A percentile compares a stretch with the other conserved stretches of the same genome.
Evolutionary conservation across 2,888 invertebrate genomes (phyloP).

Genomic region (Pandemis heparana): DNA sequence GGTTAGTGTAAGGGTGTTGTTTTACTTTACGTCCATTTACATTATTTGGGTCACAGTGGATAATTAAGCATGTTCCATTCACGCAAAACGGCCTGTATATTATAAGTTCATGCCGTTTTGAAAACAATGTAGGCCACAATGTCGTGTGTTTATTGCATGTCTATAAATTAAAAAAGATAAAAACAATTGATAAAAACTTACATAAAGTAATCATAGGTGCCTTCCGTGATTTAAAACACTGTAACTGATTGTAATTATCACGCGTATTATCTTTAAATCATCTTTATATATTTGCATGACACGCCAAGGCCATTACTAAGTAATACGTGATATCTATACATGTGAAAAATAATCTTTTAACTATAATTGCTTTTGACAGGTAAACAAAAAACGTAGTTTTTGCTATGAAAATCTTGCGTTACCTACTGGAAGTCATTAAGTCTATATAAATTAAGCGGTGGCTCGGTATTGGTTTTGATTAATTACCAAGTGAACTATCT

Average conservation of each 20-base stretch:
- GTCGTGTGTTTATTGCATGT: constrained; percentile 31
- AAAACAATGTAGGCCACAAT: constrained; percentile 27
- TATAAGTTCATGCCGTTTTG: constrained; percentile 47
- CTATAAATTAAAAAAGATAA: constrained; percentile 3
- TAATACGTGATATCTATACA: not conserved
- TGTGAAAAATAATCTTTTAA: not conserved
- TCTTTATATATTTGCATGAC: constrained; percentile 21
- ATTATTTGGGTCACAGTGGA: constrained; percentile 68
- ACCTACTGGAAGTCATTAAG: constrained; percentile 15
- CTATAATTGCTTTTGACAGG: constrained; percentile 30
- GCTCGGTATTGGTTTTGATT: constrained; percentile 25
- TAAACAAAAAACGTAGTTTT: not conserved
- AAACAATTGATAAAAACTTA: constrained; percentile 14
- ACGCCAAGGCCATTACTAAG: constrained; percentile 18
- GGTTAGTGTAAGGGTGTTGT: not conserved
- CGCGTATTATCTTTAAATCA: constrained; percentile 9
- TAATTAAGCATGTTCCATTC: constrained; percentile 61
- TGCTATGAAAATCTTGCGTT: not conserved
- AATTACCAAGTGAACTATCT: constrained; percentile 14
- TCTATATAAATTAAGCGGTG: constrained; percentile 16
- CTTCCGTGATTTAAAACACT: constrained; percentile 8
- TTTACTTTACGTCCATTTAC: constrained; percentile 37
- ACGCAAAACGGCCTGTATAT: constrained; percentile 62
- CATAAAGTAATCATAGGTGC: not conserved
- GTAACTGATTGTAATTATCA: constrained; percentile 3